Percentiles rank a stretch among this genome's conserved stretches.
Evolutionary conservation across 2,797 vertebrate species (phyloP).

Genomic region (Pseudomugil tenellus): DNA sequence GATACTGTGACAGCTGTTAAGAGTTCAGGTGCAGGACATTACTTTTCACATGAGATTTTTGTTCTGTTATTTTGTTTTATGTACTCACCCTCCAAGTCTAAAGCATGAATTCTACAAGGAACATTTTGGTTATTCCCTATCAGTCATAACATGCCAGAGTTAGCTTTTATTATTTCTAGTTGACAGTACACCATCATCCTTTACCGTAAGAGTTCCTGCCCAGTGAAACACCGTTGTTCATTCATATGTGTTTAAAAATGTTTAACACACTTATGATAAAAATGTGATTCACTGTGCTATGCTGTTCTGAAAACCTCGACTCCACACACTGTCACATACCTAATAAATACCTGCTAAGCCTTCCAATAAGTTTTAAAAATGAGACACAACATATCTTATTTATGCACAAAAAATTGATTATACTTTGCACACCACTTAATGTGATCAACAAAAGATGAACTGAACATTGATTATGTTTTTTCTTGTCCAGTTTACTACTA

Average conservation of each 20-base stretch:
- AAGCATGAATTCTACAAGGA: conserved; percentile 5
- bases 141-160: background rate
- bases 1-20: background rate
- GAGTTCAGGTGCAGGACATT: background rate
- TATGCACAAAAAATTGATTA: background rate
- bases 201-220: background rate
- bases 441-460: background rate
- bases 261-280: background rate
- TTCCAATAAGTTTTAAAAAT: background rate
- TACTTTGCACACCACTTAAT: too few species aligned
- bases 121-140: background rate
- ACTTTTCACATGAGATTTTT: background rate
- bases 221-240: background rate
- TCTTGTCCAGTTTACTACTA: background rate
- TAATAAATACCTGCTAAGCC: background rate
- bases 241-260: background rate
- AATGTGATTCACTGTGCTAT: background rate
- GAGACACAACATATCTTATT: background rate
- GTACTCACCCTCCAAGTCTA: background rate
- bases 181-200: background rate
- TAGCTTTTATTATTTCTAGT: background rate
- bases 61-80: conserved; percentile 1
- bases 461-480: background rate
- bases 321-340: background rate
- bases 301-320: background rate